phyloP scores from a whole-genome alignment of 2,113 vertebrate species.

The Lucifuga dentata region DNA sequence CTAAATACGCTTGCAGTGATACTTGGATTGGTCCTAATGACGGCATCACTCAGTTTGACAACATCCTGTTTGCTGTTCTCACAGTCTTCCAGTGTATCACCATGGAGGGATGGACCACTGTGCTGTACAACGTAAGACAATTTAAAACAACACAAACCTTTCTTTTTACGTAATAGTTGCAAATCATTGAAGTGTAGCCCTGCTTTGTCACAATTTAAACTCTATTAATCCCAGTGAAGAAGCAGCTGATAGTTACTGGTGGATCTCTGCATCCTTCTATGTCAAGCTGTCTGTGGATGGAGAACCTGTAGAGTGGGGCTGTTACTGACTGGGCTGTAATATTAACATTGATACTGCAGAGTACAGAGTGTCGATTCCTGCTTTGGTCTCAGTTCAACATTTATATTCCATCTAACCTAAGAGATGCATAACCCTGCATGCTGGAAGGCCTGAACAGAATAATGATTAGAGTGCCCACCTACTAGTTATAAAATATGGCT shows the following conservation, averaged over 20 bases:
- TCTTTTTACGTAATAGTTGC: no score
- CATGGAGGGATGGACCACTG: constrained; percentile 99
- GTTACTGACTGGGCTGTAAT: not conserved
- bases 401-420: constrained; percentile 13
- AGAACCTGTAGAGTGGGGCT: not conserved
- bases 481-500: constrained; percentile 13
- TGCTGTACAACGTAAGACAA: constrained; percentile 98
- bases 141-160: no score
- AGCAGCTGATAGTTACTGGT: constrained; percentile 3
- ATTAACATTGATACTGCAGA: constrained; percentile 6
- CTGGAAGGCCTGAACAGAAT: not conserved
- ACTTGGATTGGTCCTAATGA: constrained; percentile 96
- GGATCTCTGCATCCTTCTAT: not conserved
- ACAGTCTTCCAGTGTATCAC: constrained; percentile 99
- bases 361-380: not conserved
- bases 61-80: constrained; percentile 97
- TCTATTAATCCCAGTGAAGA: constrained; percentile 35
- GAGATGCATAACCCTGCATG: constrained; percentile 14
- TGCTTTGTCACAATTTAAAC: constrained; percentile 23
- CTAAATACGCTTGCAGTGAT: constrained; percentile 86
- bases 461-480: constrained; percentile 15
- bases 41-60: constrained; percentile 98
- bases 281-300: not conserved
- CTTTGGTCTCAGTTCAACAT: constrained; percentile 11
- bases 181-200: constrained; percentile 4